Evolutionary conservation across 2,113 vertebrate genomes (phyloP).

Genomic region (Gymnarchus niloticus): DNA sequence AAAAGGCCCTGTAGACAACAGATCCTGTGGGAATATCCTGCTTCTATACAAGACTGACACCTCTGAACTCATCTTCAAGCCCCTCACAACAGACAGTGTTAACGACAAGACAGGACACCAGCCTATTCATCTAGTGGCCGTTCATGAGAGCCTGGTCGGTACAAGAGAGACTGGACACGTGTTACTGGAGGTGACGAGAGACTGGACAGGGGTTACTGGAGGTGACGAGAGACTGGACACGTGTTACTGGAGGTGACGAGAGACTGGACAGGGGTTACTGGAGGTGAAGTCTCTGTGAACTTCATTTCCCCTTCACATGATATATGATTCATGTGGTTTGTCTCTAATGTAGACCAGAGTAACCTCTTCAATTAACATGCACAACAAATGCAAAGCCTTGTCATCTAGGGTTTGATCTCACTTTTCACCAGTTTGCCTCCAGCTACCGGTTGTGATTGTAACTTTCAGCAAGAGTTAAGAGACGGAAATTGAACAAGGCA

Average conservation of each 20-base stretch:
- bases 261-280: no score
- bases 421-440: not conserved
- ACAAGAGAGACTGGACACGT: no score
- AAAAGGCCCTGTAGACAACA: not conserved
- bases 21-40: not conserved
- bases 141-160: no score
- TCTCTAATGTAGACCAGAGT: not conserved
- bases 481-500: not conserved
- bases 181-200: no score
- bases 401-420: not conserved
- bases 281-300: no score
- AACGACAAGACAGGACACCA: not conserved
- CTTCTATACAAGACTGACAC: not conserved
- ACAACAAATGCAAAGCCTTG: not conserved
- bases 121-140: no score
- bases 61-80: not conserved
- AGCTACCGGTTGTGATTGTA: not conserved
- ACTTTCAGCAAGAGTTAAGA: not conserved
- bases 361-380: not conserved
- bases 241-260: no score
- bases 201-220: no score
- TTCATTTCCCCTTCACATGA: no score
- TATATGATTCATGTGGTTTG: no score
- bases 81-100: not conserved
- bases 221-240: no score